Conservation (phyloP, 2,888 invertebrate species). For the Drosophila hamatofila region DNA sequence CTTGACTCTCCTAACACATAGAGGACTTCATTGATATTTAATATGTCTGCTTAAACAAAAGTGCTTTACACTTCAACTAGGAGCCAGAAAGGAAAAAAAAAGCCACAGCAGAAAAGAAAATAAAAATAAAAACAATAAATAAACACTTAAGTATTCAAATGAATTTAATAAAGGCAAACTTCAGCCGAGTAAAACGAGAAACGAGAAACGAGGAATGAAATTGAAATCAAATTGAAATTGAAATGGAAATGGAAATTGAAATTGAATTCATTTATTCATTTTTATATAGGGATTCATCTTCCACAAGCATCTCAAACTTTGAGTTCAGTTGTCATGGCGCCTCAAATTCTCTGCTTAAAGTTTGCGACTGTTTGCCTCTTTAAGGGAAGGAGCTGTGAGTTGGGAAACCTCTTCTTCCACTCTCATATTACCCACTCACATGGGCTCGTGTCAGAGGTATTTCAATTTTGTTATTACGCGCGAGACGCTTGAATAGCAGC, state of each 20-base stretch:
- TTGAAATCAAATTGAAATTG: slow-evolving; percentile 28
- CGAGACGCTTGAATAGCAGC: not conserved
- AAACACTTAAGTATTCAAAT: slow-evolving; percentile 33
- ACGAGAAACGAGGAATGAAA: slow-evolving; percentile 15
- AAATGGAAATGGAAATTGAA: slow-evolving; percentile 14
- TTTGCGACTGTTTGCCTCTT: slow-evolving; percentile 37
- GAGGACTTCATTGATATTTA: slow-evolving; percentile 3
- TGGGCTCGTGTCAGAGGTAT: not conserved
- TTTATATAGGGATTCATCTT: slow-evolving; percentile 17
- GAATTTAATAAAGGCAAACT: slow-evolving; percentile 28
- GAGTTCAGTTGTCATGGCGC: slow-evolving; percentile 34
- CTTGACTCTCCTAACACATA: not conserved
- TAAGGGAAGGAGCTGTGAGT: too few relatives aligned
- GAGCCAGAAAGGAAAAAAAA: not conserved
- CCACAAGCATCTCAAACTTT: slow-evolving; percentile 8
- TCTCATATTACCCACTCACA: not conserved
- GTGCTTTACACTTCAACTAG: slow-evolving; percentile 2
- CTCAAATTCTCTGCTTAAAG: slow-evolving; percentile 28
- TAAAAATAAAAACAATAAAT: slow-evolving; percentile 7
- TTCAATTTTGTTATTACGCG: slow-evolving; percentile 1
- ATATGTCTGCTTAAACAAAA: not conserved
- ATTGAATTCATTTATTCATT: slow-evolving; percentile 26
- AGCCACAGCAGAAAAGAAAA: not conserved
- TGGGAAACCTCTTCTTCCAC: not conserved
- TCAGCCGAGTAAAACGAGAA: not conserved